phyloP scores from a whole-genome alignment of 2,888 invertebrate species.

The Taenaris catops region DNA sequence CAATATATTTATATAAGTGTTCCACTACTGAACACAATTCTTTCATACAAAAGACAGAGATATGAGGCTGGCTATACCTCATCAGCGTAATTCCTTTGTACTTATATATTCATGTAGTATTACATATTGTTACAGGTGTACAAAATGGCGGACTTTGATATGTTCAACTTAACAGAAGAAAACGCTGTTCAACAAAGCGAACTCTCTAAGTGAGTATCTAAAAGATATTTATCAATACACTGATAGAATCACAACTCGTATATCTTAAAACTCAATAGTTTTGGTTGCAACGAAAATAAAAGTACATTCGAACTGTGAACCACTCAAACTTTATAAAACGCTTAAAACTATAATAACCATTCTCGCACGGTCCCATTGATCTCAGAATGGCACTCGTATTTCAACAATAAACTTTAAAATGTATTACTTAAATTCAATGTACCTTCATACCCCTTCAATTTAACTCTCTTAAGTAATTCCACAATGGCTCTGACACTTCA shows the following conservation, averaged over 20 bases:
- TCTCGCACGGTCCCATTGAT: not conserved
- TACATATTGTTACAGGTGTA: too few species aligned
- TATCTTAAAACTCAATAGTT: too few species aligned
- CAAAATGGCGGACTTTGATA: constrained; percentile 31
- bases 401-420: constrained; percentile 1
- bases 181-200: constrained; percentile 32
- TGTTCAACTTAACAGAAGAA: constrained; percentile 32
- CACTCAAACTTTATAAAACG: not conserved
- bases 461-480: constrained; percentile 4
- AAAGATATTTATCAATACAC: too few species aligned
- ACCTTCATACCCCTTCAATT: constrained; percentile 8
- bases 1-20: not conserved
- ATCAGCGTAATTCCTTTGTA: too few species aligned
- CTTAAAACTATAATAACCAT: too few species aligned
- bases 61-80: too few species aligned
- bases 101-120: too few species aligned
- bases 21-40: too few species aligned
- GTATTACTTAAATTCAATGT: constrained; percentile 10
- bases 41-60: too few species aligned
- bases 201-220: constrained; percentile 38
- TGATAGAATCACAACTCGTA: too few species aligned
- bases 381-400: not conserved
- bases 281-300: too few species aligned
- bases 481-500: constrained; percentile 10
- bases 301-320: not conserved